Percentiles rank a stretch among this genome's conserved stretches.
These are phyloP conservation scores for Steatornis caripensis DNA, from an alignment of 2,113 vertebrate genomes.

Conservation along the genomic window DNA sequence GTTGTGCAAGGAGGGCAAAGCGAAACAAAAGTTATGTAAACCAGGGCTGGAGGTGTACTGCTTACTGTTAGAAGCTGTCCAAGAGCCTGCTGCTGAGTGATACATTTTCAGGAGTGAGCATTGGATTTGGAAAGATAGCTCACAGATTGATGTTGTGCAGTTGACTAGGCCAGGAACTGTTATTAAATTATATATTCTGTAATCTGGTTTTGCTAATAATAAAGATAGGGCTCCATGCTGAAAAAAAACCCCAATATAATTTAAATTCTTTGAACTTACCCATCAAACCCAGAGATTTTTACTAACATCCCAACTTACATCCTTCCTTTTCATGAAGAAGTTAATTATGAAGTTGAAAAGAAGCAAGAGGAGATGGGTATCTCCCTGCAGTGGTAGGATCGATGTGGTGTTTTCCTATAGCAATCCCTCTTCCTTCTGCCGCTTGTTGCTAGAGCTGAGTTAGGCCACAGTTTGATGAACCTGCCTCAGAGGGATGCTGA, in stretches of 20 bases:
- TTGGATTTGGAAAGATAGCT: neutral
- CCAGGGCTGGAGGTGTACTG: neutral
- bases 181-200: neutral
- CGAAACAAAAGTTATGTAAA: neutral
- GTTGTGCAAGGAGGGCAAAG: neutral
- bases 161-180: neutral
- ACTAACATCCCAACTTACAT: neutral
- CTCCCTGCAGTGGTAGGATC: neutral
- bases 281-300: neutral
- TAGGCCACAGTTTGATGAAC: neutral
- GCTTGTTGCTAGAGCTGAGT: neutral
- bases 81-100: neutral
- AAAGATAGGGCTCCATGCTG: neutral
- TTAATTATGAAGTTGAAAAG: neutral
- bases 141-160: neutral
- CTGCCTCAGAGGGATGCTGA: neutral
- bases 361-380: neutral
- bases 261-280: neutral
- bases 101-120: neutral
- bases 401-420: neutral
- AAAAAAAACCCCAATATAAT: neutral
- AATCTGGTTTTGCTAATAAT: neutral
- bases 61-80: neutral
- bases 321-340: neutral
- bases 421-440: neutral